Evolutionary conservation across 2,113 vertebrate genomes (phyloP), one percentile per base, ranked within the genome.

Genomic region (Rhadina sibilatrix): DNA sequence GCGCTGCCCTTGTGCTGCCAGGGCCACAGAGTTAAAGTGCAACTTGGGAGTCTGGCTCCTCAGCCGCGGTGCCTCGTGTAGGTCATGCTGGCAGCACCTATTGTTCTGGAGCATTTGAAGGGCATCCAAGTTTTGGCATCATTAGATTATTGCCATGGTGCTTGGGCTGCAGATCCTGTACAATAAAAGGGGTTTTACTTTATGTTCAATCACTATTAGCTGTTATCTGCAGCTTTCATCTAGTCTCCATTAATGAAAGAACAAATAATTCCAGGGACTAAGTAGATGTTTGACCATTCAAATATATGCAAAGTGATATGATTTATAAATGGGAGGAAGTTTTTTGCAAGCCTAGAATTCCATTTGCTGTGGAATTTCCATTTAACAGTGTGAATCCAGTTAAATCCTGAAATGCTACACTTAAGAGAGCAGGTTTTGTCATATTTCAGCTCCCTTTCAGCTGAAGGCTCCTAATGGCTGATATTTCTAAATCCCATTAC

Each of bases 181-280:
- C 83, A 93, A 89, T 90, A 88, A 94, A 93, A 91, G n/a, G 76
- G 86, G 75, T 91, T 97, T 93, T 87, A 74, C 94, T 97, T 97
- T 83, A 65, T 68, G 82, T 63, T 91, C 90, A 89, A 59, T 92
- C 83, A 91, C 83, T 90, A 18, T 72, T 69, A 94, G 81, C 89
- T 83, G 47, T 94, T 97, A 97, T 96, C 96, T 95, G 75, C 49
- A 12, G 63, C 94, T 95, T 80, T 96, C 94, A 97, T 97, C 96
- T 97, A 96, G 97, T 97, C 94, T 94, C 88, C 83, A 83, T 94
- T 91, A 96, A 90, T 95, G 93, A 97, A 97, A 97, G 74, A 93
- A 94, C 93, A 95, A 97, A 94, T 89, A 83, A 97, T 94, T 87
- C 82, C 86, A 66, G 71, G 63, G 89, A 81, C 89, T 94, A 88